A percentile compares a stretch with the other conserved stretches of the same genome.
Conservation (phyloP, 2,113 vertebrate genomes). For the Lasiurus borealis region DNA sequence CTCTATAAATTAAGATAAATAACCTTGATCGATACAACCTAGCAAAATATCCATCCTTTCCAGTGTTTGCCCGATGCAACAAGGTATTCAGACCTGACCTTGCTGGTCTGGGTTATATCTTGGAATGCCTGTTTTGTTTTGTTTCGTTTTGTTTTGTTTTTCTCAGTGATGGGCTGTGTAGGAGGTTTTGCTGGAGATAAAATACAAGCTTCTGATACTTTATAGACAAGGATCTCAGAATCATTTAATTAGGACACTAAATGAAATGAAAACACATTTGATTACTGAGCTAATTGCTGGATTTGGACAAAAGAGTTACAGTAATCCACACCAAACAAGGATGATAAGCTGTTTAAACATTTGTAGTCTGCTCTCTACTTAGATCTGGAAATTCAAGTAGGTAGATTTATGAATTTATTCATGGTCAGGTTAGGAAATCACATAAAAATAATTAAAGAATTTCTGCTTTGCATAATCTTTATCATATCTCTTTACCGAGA, state of each 20-base stretch:
- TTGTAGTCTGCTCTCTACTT: not conserved
- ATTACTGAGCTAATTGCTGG: conserved; percentile 48
- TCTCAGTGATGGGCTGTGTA: not conserved
- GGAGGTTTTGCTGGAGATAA: not conserved
- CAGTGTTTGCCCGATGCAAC: not conserved
- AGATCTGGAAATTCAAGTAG: conserved; percentile 18
- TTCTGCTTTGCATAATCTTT: not conserved
- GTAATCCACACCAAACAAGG: conserved; percentile 1
- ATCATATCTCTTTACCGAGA: not conserved
- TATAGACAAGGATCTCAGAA: not conserved
- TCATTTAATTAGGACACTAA: not conserved
- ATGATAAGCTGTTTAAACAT: conserved; percentile 35
- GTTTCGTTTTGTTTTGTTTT: not conserved
- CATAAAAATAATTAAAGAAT: not conserved
- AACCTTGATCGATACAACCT: not conserved
- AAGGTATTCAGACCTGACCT: not conserved
- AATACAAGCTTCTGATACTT: not conserved
- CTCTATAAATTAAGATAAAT: not conserved
- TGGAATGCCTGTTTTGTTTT: not conserved
- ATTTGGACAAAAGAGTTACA: not conserved
- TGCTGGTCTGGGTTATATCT: not conserved
- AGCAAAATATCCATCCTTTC: not conserved
- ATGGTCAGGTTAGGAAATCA: not conserved
- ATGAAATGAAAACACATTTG: conserved; percentile 37
- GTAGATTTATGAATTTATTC: conserved; percentile 34